Conservation (phyloP, 2,113 vertebrate genomes). For the Rhineura floridana region DNA sequence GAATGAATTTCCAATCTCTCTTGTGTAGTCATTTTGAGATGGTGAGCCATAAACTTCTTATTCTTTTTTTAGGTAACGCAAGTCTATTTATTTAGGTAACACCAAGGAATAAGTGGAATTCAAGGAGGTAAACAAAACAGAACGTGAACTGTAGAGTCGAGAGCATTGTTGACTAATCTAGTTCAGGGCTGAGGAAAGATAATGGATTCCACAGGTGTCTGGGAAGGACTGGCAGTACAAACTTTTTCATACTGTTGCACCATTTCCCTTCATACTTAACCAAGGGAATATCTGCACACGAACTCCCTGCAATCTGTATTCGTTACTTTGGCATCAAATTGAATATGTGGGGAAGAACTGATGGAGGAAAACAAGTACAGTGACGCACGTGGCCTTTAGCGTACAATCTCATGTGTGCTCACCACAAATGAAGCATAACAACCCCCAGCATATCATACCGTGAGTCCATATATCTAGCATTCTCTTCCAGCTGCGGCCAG, state of each 20-base stretch:
- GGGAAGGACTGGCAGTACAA: neutral
- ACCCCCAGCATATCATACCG: neutral
- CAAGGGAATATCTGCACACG: neutral
- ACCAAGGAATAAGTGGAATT: slow-evolving; percentile 4
- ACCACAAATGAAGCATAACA: neutral
- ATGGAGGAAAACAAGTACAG: neutral
- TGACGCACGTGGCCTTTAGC: neutral
- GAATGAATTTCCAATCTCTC: slow-evolving; percentile 41
- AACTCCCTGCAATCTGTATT: neutral
- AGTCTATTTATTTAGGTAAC: slow-evolving; percentile 41
- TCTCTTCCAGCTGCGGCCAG: neutral
- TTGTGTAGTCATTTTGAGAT: slow-evolving; percentile 34
- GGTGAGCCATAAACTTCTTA: neutral
- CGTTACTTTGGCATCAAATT: neutral
- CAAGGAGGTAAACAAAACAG: slow-evolving; percentile 38
- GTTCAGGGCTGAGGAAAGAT: neutral
- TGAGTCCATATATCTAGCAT: neutral
- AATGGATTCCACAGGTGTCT: neutral
- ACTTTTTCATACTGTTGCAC: neutral
- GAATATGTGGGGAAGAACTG: neutral
- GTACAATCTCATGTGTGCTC: too few relatives aligned
- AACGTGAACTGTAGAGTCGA: neutral
- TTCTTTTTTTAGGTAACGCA: slow-evolving; percentile 30
- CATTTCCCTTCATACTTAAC: neutral
- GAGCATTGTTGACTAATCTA: neutral